Conservation (phyloP, 2,113 vertebrate genomes). For the Oncorhynchus tshawytscha region DNA sequence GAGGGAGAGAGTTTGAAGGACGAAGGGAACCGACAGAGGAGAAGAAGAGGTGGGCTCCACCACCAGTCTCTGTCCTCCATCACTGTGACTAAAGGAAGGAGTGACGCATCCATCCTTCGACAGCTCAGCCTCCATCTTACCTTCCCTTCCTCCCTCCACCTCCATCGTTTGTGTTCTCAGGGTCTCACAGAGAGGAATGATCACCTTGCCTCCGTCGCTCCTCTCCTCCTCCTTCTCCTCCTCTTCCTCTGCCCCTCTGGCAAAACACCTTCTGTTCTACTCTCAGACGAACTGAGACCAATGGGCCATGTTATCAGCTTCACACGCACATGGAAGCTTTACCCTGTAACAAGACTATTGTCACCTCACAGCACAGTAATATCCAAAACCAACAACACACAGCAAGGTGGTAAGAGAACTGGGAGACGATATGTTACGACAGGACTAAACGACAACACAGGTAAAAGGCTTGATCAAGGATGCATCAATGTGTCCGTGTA, state of each 20-base stretch:
- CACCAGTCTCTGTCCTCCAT: not conserved
- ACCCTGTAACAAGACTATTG: not conserved
- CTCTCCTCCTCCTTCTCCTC: not conserved
- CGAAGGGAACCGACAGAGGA: conserved; percentile 18
- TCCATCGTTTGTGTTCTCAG: conserved; percentile 23
- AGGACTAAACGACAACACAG: conserved; percentile 34
- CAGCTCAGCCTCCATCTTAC: conserved; percentile 69
- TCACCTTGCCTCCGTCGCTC: conserved; percentile 13
- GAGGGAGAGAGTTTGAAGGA: conserved; percentile 41
- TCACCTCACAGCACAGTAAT: not conserved
- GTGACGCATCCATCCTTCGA: conserved; percentile 58
- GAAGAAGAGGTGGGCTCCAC: conserved; percentile 15
- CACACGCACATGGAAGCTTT: not conserved
- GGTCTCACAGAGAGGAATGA: conserved; percentile 23
- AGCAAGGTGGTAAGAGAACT: not conserved
- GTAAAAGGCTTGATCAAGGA: conserved; percentile 20
- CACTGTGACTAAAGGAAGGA: conserved; percentile 27
- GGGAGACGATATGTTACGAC: conserved; percentile 12
- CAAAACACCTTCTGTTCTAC: not conserved
- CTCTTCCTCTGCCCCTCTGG: not conserved
- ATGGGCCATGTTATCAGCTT: not conserved
- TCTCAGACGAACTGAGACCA: not conserved
- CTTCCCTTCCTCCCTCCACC: conserved; percentile 25
- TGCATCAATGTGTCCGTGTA: not conserved
- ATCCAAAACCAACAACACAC: not conserved